phyloP scores from a whole-genome alignment of 2,888 invertebrate genomes.

The Trisateles emortualis region DNA sequence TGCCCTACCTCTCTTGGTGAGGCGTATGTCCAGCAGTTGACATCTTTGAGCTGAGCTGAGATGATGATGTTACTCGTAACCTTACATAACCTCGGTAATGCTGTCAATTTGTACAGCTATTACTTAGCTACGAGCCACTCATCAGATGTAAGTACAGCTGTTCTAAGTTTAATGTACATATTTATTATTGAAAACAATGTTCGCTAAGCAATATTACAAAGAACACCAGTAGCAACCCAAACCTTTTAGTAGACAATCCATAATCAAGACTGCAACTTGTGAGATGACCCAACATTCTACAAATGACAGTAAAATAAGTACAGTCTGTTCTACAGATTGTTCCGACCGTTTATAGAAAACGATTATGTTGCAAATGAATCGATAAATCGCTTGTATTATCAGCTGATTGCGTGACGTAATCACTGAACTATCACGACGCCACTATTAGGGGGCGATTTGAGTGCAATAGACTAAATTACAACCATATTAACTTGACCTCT shows the following conservation, averaged over 20 bases:
- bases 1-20: too few species aligned
- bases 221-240: too few species aligned
- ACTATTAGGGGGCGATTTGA: slow-evolving; percentile 52
- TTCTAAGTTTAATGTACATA: too few species aligned
- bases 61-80: too few species aligned
- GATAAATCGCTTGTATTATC: slow-evolving; percentile 58
- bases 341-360: slow-evolving; percentile 44
- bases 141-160: too few species aligned
- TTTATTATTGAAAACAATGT: too few species aligned
- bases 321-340: slow-evolving; percentile 19
- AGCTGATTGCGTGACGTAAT: slow-evolving; percentile 60
- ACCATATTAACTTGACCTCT: slow-evolving; percentile 20
- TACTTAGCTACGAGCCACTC: too few species aligned
- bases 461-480: slow-evolving; percentile 40
- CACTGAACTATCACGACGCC: slow-evolving; percentile 67
- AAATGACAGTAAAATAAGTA: slow-evolving; percentile 26
- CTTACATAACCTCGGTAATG: too few species aligned
- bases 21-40: too few species aligned
- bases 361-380: slow-evolving; percentile 62
- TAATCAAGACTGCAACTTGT: slow-evolving; percentile 10
- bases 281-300: slow-evolving; percentile 32
- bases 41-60: too few species aligned
- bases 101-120: too few species aligned
- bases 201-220: too few species aligned
- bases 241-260: not conserved